Evolutionary conservation across 2,113 vertebrate genomes (phyloP), one percentile per base, ranked within the genome.

Genomic region (Manacus vitellinus): DNA sequence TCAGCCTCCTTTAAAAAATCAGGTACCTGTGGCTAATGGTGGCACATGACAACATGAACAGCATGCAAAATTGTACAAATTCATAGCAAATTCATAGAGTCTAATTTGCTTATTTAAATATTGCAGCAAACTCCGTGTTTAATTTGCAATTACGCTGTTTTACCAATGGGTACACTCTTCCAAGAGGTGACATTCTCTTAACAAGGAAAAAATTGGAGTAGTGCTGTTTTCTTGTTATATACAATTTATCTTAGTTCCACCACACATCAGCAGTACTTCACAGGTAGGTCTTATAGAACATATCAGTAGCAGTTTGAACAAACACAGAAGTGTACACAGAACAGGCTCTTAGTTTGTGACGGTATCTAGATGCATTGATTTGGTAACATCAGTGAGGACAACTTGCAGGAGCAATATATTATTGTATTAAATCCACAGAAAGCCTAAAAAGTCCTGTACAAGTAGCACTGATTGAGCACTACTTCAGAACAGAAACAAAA

Each of bases 221-320:
- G 25, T 43, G 8, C 16, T 72, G 7, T 39, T 61, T 66, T 25
- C 46, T 58, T 35, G 13, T 30, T 19, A 5, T 10, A 24, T 4
- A 11, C 20, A 19, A 5, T 30, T 43, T 24, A n/a, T 22, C 37
- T 35, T 18, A 24, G 8, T 72, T 65, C 18, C 52, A 41, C 25
- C 2, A 0, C 7, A 0, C 28, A 63, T 11, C 41, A 61, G 70
- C 4, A 7, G 7, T 37, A 24, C 12, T 65, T 72, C 19, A 56
- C 41, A 52, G 49, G n/a, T 7, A 52, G 12, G 19, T 14, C 59
- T 51, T 6, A 35, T 0, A n/a, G 55, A 4, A 15, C 0, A 0
- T 11, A 14, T 20, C 20, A 47, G 24, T 37, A 44, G 51, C 10
- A 2, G 23, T 44, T 47, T 61, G n/a, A 85, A 13, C 47, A 61